Percentiles rank a stretch among this genome's conserved stretches.
phyloP scores from a whole-genome alignment of 2,797 vertebrate genomes.

The Mus caroli region DNA sequence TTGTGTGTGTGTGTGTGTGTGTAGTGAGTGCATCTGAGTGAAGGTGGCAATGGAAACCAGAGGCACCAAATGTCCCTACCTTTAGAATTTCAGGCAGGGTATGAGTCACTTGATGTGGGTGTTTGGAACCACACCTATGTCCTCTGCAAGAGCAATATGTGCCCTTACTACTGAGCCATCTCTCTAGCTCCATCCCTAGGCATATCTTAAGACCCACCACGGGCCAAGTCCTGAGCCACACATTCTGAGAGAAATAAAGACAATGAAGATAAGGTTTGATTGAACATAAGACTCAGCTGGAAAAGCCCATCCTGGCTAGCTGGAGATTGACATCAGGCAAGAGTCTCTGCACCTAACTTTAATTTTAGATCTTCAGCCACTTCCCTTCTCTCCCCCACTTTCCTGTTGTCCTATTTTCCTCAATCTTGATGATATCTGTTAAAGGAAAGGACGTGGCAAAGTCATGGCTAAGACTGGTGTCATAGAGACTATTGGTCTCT shows the following conservation, averaged over 20 bases:
- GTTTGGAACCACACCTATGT: not conserved
- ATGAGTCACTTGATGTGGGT: not conserved
- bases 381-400: not conserved
- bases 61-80: not conserved
- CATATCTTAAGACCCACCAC: not conserved
- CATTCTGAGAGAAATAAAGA: not conserved
- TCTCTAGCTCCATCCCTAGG: not conserved
- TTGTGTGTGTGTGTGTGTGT: not conserved
- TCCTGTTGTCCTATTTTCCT: not conserved
- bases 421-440: not conserved
- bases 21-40: too few relatives aligned
- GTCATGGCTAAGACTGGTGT: not conserved
- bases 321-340: not conserved
- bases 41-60: not conserved
- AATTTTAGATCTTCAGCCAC: not conserved
- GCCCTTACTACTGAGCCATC: not conserved
- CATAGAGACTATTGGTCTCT: not conserved
- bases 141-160: not conserved
- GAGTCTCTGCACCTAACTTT: not conserved
- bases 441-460: not conserved
- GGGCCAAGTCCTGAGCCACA: not conserved
- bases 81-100: not conserved
- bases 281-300: not conserved
- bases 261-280: not conserved
- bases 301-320: not conserved